These are phyloP conservation scores for Nyctibius grandis DNA, from an alignment of 2,797 vertebrate genomes.

Conservation along the genomic window DNA sequence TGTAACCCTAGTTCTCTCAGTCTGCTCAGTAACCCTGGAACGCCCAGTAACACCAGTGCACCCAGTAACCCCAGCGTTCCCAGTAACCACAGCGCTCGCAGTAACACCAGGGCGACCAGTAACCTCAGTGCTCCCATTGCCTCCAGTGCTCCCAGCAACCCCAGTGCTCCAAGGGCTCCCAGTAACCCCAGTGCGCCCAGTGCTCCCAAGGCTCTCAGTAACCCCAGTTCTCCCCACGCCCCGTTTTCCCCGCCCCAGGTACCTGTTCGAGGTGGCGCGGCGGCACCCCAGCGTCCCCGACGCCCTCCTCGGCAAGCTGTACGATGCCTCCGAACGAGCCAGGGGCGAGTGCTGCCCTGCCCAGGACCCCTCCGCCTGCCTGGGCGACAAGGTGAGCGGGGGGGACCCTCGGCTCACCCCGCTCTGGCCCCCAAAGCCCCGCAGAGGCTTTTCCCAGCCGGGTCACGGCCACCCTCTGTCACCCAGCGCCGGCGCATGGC, in stretches of 20 bases:
- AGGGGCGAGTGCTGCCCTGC: slow-evolving; percentile 63
- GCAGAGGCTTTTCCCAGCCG: neutral
- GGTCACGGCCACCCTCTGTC: neutral
- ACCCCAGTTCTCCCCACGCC: too few species aligned
- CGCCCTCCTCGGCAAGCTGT: slow-evolving; percentile 64
- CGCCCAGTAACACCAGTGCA: too few species aligned
- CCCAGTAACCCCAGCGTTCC: too few species aligned
- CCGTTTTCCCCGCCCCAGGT: neutral
- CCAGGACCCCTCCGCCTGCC: slow-evolving; percentile 49
- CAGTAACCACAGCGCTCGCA: too few species aligned
- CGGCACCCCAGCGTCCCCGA: slow-evolving; percentile 65
- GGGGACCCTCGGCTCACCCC: neutral
- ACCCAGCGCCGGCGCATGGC: slow-evolving; percentile 55
- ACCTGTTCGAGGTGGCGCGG: slow-evolving; percentile 67
- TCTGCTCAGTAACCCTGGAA: too few species aligned
- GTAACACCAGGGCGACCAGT: too few species aligned
- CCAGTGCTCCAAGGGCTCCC: too few species aligned
- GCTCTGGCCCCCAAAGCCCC: fast-evolving
- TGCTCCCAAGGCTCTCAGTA: too few species aligned
- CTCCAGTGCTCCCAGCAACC: too few species aligned
- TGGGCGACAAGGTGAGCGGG: slow-evolving; percentile 59
- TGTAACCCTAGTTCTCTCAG: too few species aligned
- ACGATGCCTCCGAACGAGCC: neutral
- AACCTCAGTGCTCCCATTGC: too few species aligned
- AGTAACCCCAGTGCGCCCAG: too few species aligned